A percentile compares a stretch with the other conserved stretches of the same genome.
Conservation (phyloP, 2,888 invertebrate species). For the Colletes collaris region DNA sequence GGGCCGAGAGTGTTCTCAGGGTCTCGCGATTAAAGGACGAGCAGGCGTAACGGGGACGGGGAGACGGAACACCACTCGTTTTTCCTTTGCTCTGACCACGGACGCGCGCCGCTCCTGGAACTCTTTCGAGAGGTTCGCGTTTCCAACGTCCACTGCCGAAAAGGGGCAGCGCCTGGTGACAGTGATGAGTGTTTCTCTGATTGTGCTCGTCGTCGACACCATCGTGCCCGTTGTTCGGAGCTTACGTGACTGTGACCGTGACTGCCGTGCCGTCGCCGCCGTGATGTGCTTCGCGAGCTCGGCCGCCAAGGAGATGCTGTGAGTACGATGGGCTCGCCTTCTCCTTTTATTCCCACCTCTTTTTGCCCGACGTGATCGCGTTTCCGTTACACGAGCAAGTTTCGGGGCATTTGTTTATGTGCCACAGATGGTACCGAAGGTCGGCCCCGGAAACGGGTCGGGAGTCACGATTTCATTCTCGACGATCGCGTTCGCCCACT, state of each 20-base stretch:
- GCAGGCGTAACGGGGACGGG: conserved; percentile 25
- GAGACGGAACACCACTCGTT: conserved; percentile 2
- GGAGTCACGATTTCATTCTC: conserved; percentile 33
- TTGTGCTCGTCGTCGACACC: conserved; percentile 50
- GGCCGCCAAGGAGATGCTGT: conserved; percentile 62
- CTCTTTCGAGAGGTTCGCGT: neutral
- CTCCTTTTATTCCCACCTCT: neutral
- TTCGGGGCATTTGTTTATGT: conserved; percentile 42
- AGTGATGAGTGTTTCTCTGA: conserved; percentile 66
- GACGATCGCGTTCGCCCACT: neutral
- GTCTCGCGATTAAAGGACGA: conserved; percentile 33
- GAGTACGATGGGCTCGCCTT: conserved; percentile 43
- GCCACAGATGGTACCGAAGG: conserved; percentile 55
- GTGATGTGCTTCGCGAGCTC: conserved; percentile 42
- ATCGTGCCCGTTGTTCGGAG: conserved; percentile 41
- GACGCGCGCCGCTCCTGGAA: conserved; percentile 43
- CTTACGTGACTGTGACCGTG: conserved; percentile 69
- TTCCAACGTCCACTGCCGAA: conserved; percentile 7
- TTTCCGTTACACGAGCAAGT: neutral
- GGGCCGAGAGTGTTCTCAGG: conserved; percentile 4
- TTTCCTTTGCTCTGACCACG: conserved; percentile 15
- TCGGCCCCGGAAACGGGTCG: conserved; percentile 51
- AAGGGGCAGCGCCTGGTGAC: conserved; percentile 50
- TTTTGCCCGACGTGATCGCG: neutral
- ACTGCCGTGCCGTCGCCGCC: conserved; percentile 51